phyloP scores from a whole-genome alignment of 23 tunicate species.

The Trididemnum nubilum region DNA sequence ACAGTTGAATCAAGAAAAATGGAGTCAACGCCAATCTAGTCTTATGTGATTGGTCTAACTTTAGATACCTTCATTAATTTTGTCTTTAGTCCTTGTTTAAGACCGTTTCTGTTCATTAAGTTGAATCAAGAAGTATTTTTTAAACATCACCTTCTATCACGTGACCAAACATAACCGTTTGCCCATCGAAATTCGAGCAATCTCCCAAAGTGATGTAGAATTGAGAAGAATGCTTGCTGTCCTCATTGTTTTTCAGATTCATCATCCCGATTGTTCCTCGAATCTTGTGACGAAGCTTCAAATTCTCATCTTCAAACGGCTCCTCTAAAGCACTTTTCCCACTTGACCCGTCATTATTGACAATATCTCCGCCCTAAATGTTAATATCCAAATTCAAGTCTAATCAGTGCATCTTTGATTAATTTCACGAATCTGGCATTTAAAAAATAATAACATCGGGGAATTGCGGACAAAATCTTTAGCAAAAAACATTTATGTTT shows the following conservation, averaged over 20 bases:
- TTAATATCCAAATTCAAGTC: too few species aligned
- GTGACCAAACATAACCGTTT: constrained; percentile 58
- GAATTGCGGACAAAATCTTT: too few species aligned
- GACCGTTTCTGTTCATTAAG: too few species aligned
- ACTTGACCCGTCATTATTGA: constrained; percentile 73
- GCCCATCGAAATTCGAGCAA: constrained; percentile 36
- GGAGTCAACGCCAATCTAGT: too few species aligned
- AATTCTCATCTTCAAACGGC: constrained; percentile 66
- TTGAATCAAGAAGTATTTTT: not conserved
- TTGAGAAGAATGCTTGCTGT: constrained; percentile 58
- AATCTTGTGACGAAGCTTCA: constrained; percentile 45
- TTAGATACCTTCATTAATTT: too few species aligned
- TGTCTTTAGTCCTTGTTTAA: too few species aligned
- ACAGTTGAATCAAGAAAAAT: too few species aligned
- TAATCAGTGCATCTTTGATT: too few species aligned
- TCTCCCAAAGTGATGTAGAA: constrained; percentile 61
- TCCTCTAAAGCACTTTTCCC: constrained; percentile 70
- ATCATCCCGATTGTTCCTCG: constrained; percentile 75
- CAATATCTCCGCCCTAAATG: constrained; percentile 79
- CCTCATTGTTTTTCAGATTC: constrained; percentile 54
- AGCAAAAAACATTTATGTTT: too few species aligned
- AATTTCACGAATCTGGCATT: too few species aligned
- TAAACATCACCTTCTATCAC: constrained; percentile 68
- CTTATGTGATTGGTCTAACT: too few species aligned
- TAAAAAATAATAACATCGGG: too few species aligned